These are phyloP conservation scores for Cephus runcator DNA, from an alignment of 2,888 invertebrate species.

Conservation along the genomic window DNA sequence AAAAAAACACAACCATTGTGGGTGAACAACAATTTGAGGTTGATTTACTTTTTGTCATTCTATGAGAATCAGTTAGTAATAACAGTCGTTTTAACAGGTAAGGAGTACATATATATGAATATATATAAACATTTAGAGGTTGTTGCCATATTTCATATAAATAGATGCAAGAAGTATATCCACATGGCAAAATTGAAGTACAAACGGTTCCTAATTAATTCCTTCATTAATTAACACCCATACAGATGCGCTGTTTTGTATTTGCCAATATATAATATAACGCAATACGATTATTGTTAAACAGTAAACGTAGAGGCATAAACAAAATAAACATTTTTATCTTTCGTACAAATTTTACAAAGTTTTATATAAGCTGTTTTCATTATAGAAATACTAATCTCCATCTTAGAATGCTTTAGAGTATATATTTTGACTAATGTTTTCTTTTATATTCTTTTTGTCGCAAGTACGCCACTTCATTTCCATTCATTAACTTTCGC, in stretches of 20 bases:
- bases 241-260: neutral
- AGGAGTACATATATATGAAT: neutral
- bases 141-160: neutral
- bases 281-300: neutral
- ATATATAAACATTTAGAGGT: neutral
- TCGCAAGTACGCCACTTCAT: neutral
- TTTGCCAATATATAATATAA: neutral
- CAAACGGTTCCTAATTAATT: neutral
- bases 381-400: neutral
- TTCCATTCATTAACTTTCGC: constrained; percentile 16
- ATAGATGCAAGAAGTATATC: neutral
- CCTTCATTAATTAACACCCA: neutral
- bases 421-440: neutral
- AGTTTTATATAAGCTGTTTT: neutral
- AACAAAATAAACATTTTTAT: neutral
- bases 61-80: too few relatives aligned
- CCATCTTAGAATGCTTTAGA: neutral
- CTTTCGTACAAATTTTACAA: neutral
- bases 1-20: neutral
- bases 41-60: too few relatives aligned
- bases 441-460: neutral
- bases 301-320: neutral
- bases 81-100: neutral
- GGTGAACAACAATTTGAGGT: neutral
- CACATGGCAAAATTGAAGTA: neutral